Percentiles rank a stretch among this genome's conserved stretches.
Evolutionary conservation across 2,113 vertebrate species (phyloP).

Genomic region (Meriones unguiculatus): DNA sequence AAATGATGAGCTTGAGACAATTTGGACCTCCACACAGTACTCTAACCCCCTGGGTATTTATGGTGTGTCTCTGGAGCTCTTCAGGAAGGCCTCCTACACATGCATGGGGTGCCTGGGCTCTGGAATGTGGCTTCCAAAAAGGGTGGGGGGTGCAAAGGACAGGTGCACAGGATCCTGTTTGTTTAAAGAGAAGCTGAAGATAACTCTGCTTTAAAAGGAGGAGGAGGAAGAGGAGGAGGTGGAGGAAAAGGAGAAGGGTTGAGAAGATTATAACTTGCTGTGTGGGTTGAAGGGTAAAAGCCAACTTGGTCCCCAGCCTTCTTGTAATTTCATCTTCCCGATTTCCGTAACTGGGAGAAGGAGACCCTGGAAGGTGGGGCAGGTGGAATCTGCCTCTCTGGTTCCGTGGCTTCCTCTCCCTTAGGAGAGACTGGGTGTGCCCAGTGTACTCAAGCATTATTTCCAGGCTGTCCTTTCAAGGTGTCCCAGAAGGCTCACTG

Average conservation of each 20-base stretch:
- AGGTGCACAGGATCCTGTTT: neutral
- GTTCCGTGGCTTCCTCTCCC: no score
- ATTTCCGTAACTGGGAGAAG: neutral
- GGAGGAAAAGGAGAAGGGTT: neutral
- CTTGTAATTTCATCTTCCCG: neutral
- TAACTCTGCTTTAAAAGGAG: neutral
- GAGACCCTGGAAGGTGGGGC: neutral
- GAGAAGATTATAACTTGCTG: neutral
- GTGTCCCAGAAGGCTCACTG: neutral
- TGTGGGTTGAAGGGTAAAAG: neutral
- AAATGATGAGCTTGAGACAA: slow-evolving; percentile 4
- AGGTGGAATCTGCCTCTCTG: neutral
- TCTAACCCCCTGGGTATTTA: neutral
- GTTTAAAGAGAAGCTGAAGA: slow-evolving; percentile 9
- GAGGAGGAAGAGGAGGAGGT: neutral
- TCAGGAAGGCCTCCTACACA: neutral
- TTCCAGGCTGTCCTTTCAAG: neutral
- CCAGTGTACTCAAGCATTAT: neutral
- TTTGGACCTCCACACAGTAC: neutral
- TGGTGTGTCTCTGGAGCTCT: neutral
- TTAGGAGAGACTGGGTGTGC: neutral
- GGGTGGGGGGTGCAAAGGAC: neutral
- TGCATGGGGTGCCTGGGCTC: neutral
- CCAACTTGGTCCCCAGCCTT: neutral
- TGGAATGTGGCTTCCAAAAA: neutral